Base-by-base conservation (phyloP, 2,113 vertebrate genomes). In the Pterocles gutturalis region DNA sequence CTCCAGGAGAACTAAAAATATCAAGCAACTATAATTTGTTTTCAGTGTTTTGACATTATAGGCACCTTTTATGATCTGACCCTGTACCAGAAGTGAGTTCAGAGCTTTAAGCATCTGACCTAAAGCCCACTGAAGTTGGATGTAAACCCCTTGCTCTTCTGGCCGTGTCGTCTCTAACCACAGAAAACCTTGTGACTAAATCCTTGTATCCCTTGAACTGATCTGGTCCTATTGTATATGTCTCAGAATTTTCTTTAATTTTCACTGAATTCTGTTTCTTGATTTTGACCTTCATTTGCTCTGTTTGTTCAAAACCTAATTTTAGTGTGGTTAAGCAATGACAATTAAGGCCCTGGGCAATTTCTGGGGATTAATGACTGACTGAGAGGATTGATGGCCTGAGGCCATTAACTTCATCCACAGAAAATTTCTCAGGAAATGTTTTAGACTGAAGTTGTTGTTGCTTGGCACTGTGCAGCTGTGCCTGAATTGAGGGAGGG, bases 311-410 rank as follows among this genome's bases (percentile, higher is more conserved):
- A 65, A 58, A 93, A 93, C 57, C 16, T 66, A 65, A 95, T 90
- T 90, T 97, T 83, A 89, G 51, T 76, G 45, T 87, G 21, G 87
- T 86, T 75, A 84, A 93, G 76, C 70, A 73, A 46, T 94, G 92
- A 83, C 58, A 61, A 29, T 73, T 64, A 65, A 89, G 73, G 29
- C 20, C 49, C 55, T 94, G 66, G 88, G 75, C 41, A 81, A 66
- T 94, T 96, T 95, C 82, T 69, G 83, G 31, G 78, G 55, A 78
- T 94, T 92, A 95, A 90, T 96, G 95, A 95, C 90, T 96, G 83
- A 38, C 51, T 76, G 54, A 90, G 58, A 89, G 26, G 67, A 64
- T 94, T 97, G 91, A 96, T 94, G 79, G 53, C 79, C 64, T 76
- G 77, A 85, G 64, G 87, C 80, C 71, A 78, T 96, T 94, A 93